Base-by-base conservation (phyloP, 1,140 invertebrate species). In the Drosophila ercepeae region DNA sequence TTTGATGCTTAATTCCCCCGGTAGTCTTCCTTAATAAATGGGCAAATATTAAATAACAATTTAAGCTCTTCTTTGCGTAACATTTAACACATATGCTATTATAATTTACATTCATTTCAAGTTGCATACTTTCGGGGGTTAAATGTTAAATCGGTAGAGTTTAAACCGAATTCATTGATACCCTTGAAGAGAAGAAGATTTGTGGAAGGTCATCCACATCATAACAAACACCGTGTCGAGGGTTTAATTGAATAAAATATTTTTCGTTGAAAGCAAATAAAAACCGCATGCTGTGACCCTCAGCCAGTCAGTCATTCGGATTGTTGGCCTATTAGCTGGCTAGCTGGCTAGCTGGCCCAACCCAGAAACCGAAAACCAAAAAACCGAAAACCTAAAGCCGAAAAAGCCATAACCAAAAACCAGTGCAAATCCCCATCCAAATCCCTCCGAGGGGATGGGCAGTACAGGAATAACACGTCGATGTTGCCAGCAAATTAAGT, bases 401-500 rank as follows among this genome's bases (percentile, higher is more conserved):
- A 55, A 55, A 54, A 46, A 5, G 45, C 67, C 53, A 16, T 45
- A 18, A 39, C 65, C 68, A 29, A 23, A 46, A 29, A 11, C 19
- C 44, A 23, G 2, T 21, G 21, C 14, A 45, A 72, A 73, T 69
- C 44, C 21, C 49, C 21, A 21, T 18, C 23, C 19, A 78, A 61
- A 25, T 52, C 52, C 46, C 68, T 50, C 45, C 16, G 46, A 16
- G 42, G 61, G 48, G 9, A 32, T n/a, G n/a, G n/a, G n/a, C n/a
- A n/a, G n/a, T n/a, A n/a, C n/a, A n/a, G n/a, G n/a, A n/a, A n/a
- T 16, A 16, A 39, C n/a, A 16, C 36, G n/a, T 39, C n/a, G 36
- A 39, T 32, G 29, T 32, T 9, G 36, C n/a, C 27, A 52, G 44
- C 55, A 60, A 82, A 74, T 63, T 77, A 63, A 83, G 77, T 64